Evolutionary conservation across 1,140 invertebrate species (phyloP), one percentile per base, ranked within the genome.

Genomic region (Pseudoatta argentina): DNA sequence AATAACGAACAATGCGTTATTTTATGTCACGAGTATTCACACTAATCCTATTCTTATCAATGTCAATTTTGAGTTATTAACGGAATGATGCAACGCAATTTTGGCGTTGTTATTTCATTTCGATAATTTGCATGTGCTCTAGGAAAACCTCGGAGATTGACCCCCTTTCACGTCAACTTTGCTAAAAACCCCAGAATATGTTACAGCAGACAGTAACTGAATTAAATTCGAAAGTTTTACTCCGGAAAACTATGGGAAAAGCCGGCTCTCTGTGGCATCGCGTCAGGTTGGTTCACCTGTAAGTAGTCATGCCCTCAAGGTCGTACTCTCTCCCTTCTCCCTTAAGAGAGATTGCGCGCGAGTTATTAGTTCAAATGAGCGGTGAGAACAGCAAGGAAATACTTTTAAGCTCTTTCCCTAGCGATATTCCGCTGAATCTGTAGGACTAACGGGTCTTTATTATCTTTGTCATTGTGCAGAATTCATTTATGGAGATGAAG

Each of bases 351-450:
- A 73, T 86, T 16, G 34, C 81, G 83, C 77, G 86, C 77, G 61
- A 91, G 88, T 91, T 91, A 91, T 91, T 89, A 88, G 89, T 83
- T 87, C 67, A 91, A 91, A 91, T 89, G 88, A 91, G 76, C 81
- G 86, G 79, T 67, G 91, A 91, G 88, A 89, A 89, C 85, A 91
- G 88, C 91, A 87, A 87, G 86, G 86, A 92, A 92, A 91, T 88
- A 89, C 91, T 92, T 92, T 93, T 90, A 88, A 91, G 86, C 86
- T 86, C 85, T 86, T 73, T 64, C 44, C 48, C 63, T 53, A 21
- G 63, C 39, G 48, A 44, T 86, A 81, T 81, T 55, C 30, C 14
- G 87, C 59, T 66, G 78, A 66, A 69, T 63, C 55, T 18, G 8
- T 18, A 59, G 21, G 24, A 66, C 73, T 91, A 91, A 90, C 89